Conservation (phyloP, 2,888 invertebrate genomes). For the Apantesis nais region DNA sequence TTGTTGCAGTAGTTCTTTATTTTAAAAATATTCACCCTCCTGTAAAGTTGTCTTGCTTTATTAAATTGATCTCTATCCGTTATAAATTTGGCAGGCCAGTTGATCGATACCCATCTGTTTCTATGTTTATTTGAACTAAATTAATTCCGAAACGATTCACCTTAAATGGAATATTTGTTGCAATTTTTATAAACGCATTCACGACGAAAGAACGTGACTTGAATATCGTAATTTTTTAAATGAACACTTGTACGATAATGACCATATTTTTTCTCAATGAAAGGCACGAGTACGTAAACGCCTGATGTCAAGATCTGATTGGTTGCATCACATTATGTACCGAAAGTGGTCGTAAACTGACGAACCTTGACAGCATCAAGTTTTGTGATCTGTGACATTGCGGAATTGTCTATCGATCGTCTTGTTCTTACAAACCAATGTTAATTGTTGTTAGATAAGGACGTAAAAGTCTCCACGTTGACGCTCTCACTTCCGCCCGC, state of each 20-base stretch:
- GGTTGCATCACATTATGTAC: constrained; percentile 75
- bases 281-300: constrained; percentile 52
- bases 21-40: constrained; percentile 38
- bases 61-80: constrained; percentile 43
- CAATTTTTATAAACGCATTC: constrained; percentile 54
- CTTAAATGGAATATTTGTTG: constrained; percentile 62
- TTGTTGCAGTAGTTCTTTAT: constrained; percentile 34
- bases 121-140: constrained; percentile 63
- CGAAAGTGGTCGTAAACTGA: constrained; percentile 81
- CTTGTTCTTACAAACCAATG: constrained; percentile 58
- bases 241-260: constrained; percentile 60
- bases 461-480: constrained; percentile 64
- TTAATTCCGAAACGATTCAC: constrained; percentile 57
- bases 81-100: constrained; percentile 36
- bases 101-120: constrained; percentile 59
- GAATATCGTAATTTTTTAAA: constrained; percentile 67
- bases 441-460: constrained; percentile 72
- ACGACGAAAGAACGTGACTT: constrained; percentile 61
- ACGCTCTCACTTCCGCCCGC: constrained; percentile 85
- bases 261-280: constrained; percentile 69
- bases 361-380: constrained; percentile 71
- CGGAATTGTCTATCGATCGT: constrained; percentile 67
- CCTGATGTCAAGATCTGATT: constrained; percentile 61
- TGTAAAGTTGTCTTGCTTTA: constrained; percentile 41
- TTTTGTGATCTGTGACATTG: constrained; percentile 78